phyloP scores from a whole-genome alignment of 1,140 invertebrate genomes.

The Drosophila pandora region DNA sequence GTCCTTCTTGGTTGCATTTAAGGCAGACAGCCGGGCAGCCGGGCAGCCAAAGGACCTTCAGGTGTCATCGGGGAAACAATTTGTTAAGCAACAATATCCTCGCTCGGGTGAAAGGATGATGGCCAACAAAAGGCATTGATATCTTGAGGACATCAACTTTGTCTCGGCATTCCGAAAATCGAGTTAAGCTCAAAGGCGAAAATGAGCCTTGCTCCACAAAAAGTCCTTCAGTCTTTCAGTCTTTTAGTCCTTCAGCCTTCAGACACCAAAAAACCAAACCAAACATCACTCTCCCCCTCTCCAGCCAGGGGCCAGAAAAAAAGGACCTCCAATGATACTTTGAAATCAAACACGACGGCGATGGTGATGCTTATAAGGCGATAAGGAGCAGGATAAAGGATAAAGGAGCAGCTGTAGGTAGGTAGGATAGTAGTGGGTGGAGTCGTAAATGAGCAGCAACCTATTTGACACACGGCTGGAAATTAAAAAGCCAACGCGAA shows the following conservation, averaged over 20 bases:
- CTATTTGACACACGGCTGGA: slow-evolving; percentile 67
- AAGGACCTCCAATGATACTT: slow-evolving; percentile 73
- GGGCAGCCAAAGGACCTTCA: slow-evolving; percentile 24
- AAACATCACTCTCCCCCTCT: not conserved
- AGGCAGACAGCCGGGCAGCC: not conserved
- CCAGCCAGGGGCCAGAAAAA: slow-evolving; percentile 31
- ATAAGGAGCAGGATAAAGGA: slow-evolving; percentile 2
- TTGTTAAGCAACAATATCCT: slow-evolving; percentile 21
- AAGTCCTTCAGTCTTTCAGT: slow-evolving; percentile 5
- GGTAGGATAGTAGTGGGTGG: not conserved
- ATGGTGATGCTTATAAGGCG: slow-evolving; percentile 18
- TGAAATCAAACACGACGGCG: slow-evolving; percentile 76
- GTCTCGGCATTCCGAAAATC: slow-evolving; percentile 31
- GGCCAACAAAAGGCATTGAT: slow-evolving; percentile 46
- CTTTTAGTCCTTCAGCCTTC: not conserved
- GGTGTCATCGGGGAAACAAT: slow-evolving; percentile 31
- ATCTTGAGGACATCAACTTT: slow-evolving; percentile 29
- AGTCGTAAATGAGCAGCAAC: slow-evolving; percentile 61
- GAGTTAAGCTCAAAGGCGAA: slow-evolving; percentile 33
- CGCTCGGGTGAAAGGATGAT: slow-evolving; percentile 5
- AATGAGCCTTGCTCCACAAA: slow-evolving; percentile 25
- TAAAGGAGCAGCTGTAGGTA: not conserved
- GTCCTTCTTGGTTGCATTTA: slow-evolving; percentile 2
- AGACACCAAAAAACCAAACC: not conserved
- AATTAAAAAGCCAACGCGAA: slow-evolving; percentile 63